Evolutionary conservation across 2,888 invertebrate genomes (phyloP).

Genomic region (Spisula solida): DNA sequence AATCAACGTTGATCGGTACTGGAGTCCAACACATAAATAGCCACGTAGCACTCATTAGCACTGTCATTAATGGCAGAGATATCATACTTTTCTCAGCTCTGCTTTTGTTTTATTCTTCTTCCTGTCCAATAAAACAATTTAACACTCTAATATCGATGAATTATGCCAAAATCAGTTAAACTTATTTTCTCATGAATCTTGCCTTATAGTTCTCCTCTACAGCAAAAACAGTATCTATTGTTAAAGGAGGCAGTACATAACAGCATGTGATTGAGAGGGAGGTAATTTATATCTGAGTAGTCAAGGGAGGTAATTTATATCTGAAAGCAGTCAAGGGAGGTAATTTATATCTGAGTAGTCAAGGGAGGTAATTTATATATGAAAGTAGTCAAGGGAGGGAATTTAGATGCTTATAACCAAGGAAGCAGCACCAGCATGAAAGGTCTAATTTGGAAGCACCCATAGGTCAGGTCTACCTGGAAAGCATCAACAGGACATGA

Average conservation of each 20-base stretch:
- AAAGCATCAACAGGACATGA: too few species aligned
- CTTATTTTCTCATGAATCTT: slow-evolving; percentile 10
- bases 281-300: too few species aligned
- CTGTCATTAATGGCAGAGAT: neutral
- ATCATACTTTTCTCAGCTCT: neutral
- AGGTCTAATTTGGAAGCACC: too few species aligned
- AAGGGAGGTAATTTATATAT: too few species aligned
- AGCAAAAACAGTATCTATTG: neutral
- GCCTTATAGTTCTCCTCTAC: neutral
- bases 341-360: too few species aligned
- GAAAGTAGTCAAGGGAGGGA: too few species aligned
- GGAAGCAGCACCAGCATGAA: too few species aligned
- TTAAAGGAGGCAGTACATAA: neutral
- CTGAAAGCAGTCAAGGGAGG: too few species aligned
- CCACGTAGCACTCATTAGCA: neutral
- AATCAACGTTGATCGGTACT: neutral
- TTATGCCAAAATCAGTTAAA: slow-evolving; percentile 16
- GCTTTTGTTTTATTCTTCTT: neutral
- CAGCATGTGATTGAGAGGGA: neutral
- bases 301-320: too few species aligned
- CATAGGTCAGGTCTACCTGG: too few species aligned
- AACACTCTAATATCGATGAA: slow-evolving; percentile 1
- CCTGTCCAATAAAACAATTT: neutral
- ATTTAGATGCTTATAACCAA: too few species aligned
- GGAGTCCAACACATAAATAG: slow-evolving; percentile 9